Evolutionary conservation across 2,888 invertebrate species (phyloP).

Genomic region (Chrysina gloriosa): DNA sequence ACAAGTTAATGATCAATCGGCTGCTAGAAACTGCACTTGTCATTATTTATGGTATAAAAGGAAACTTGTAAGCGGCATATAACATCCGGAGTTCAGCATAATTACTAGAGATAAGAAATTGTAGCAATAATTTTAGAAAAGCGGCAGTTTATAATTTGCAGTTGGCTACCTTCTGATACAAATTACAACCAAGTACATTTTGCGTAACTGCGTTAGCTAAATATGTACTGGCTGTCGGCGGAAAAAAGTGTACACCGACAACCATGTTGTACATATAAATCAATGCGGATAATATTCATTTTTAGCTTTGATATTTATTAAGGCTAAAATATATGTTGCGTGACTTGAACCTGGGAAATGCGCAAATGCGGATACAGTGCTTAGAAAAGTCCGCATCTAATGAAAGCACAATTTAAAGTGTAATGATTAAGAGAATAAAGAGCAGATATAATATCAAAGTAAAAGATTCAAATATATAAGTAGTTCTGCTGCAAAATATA

Average conservation of each 20-base stretch:
- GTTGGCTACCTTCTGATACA: slow-evolving; percentile 33
- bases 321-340: slow-evolving; percentile 17
- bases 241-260: slow-evolving; percentile 9
- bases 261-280: slow-evolving; percentile 21
- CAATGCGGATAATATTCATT: slow-evolving; percentile 27
- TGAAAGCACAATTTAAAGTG: too few relatives aligned
- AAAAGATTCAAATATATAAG: too few relatives aligned
- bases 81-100: slow-evolving; percentile 44
- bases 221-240: slow-evolving; percentile 27
- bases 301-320: slow-evolving; percentile 24
- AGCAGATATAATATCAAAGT: too few relatives aligned
- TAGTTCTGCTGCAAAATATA: too few relatives aligned
- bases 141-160: slow-evolving; percentile 40
- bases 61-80: slow-evolving; percentile 40
- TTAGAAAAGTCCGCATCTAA: background rate
- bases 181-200: slow-evolving; percentile 28
- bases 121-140: slow-evolving; percentile 44
- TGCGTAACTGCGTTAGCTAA: slow-evolving; percentile 37
- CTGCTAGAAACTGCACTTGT: slow-evolving; percentile 42
- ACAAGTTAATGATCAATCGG: slow-evolving; percentile 42
- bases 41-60: slow-evolving; percentile 42
- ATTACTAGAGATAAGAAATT: slow-evolving; percentile 43
- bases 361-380: background rate
- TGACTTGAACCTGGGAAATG: background rate
- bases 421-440: too few relatives aligned